Conservation (phyloP, 2,888 invertebrate species). For the Cryptosula pallasiana region DNA sequence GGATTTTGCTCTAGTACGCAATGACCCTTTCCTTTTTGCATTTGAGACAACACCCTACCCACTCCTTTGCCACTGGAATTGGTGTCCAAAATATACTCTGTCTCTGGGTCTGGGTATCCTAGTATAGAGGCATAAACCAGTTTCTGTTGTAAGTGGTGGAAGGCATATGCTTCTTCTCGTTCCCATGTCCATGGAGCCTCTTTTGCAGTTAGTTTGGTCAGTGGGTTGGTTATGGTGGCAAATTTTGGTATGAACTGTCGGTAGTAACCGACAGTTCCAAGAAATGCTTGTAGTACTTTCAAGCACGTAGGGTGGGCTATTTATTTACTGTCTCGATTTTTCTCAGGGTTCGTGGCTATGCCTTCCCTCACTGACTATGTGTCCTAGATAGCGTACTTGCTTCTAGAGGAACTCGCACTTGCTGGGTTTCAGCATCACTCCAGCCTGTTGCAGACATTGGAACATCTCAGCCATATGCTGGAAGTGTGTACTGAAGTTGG, state of each 20-base stretch:
- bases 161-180: not conserved
- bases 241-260: conserved; percentile 23
- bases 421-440: conserved; percentile 31
- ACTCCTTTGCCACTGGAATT: too few relatives aligned
- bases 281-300: not conserved
- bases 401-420: conserved; percentile 31
- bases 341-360: conserved; percentile 24
- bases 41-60: too few relatives aligned
- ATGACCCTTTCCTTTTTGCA: too few relatives aligned
- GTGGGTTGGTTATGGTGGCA: conserved; percentile 17
- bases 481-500: conserved; percentile 26
- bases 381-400: conserved; percentile 23
- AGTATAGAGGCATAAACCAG: too few relatives aligned
- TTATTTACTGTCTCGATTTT: not conserved
- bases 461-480: conserved; percentile 30
- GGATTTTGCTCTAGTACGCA: too few relatives aligned
- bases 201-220: conserved; percentile 22
- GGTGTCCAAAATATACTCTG: too few relatives aligned
- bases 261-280: not conserved
- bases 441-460: conserved; percentile 26
- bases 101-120: too few relatives aligned
- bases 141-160: too few relatives aligned
- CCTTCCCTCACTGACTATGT: conserved; percentile 18
- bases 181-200: not conserved
- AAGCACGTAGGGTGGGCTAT: not conserved